These are phyloP conservation scores for Theretra japonica DNA, from an alignment of 2,888 invertebrate species.

Conservation along the genomic window DNA sequence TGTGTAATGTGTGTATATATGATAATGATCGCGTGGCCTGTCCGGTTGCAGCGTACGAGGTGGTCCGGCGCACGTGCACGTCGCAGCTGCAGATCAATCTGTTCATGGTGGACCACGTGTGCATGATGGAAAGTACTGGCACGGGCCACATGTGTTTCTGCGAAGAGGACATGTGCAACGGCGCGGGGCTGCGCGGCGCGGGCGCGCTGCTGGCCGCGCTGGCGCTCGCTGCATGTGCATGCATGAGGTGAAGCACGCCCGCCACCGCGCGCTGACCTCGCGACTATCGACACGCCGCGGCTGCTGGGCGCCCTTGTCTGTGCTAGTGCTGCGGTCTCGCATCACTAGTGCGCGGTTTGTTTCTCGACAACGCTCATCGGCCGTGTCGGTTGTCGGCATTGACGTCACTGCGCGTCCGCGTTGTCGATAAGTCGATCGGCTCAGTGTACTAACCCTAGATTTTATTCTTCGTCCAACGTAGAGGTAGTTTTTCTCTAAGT, in stretches of 20 bases:
- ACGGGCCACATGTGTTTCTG: constrained; percentile 99
- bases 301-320: too few species aligned
- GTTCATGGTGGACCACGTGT: constrained; percentile 99
- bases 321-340: background rate
- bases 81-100: constrained; percentile 97
- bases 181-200: constrained; percentile 58
- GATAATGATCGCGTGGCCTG: background rate
- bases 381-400: constrained; percentile 36
- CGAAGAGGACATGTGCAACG: constrained; percentile 98
- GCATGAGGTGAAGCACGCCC: constrained; percentile 75
- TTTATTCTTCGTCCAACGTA: constrained; percentile 81
- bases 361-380: constrained; percentile 6
- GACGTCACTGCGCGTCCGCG: constrained; percentile 36
- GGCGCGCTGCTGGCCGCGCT: constrained; percentile 51
- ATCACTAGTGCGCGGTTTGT: background rate
- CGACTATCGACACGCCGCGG: background rate
- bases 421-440: constrained; percentile 61
- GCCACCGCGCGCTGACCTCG: constrained; percentile 46
- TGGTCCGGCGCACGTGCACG: constrained; percentile 95
- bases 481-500: constrained; percentile 67
- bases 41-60: constrained; percentile 91
- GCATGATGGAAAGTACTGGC: constrained; percentile 99
- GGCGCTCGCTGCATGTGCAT: constrained; percentile 78
- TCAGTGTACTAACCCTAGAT: constrained; percentile 62
- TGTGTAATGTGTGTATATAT: background rate